Evolutionary conservation across 2,113 vertebrate genomes (phyloP), one percentile per base, ranked within the genome.

Genomic region (Mirounga angustirostris): DNA sequence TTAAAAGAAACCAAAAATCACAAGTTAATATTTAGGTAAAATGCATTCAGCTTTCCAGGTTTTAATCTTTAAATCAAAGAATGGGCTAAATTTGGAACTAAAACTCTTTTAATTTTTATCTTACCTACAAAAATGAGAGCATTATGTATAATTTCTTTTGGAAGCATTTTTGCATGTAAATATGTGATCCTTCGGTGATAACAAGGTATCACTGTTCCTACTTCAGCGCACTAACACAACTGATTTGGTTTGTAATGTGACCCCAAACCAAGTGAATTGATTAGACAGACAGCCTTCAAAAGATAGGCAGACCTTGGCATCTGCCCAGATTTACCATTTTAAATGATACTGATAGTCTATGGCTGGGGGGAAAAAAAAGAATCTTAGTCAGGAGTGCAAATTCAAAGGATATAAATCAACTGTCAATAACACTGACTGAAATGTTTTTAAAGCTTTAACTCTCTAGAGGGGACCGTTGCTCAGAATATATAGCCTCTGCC

Each of bases 381-480:
- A 24, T 33, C 86, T 88, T 94, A 58, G 56, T 63, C 33, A 24
- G 67, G 46, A 89, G 58, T 36, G n/a, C 14, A 94, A 78, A 95
- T 93, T 96, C 81, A 95, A 97, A 97, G 58, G 83, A 26, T 46
- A 33, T 56, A 91, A 90, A 94, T 90, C 63, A 96, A 83, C 50
- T 71, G 56, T 96, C 93, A 92, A 65, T 80, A 86, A 91, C 79
- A 67, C 10, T 73, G 92, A 85, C 50, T 63, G 85, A 89, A 85
- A 81, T 91, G 76, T 94, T 95, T 87, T 80, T 63, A 92, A 88
- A 93, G 43, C 46, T 59, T 82, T 56, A 24, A 16, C 24, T 96
- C 79, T 92, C 87, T 54, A 76, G 83, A 92, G 83, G 74, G 50
- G 58, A 43, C 65, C 46, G 4, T 28, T 94, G 61, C 89, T 94